A percentile compares a stretch with the other conserved stretches of the same genome.
These are phyloP conservation scores for Ormyrus rosae DNA, from an alignment of 2,888 invertebrate species.

Conservation along the genomic window DNA sequence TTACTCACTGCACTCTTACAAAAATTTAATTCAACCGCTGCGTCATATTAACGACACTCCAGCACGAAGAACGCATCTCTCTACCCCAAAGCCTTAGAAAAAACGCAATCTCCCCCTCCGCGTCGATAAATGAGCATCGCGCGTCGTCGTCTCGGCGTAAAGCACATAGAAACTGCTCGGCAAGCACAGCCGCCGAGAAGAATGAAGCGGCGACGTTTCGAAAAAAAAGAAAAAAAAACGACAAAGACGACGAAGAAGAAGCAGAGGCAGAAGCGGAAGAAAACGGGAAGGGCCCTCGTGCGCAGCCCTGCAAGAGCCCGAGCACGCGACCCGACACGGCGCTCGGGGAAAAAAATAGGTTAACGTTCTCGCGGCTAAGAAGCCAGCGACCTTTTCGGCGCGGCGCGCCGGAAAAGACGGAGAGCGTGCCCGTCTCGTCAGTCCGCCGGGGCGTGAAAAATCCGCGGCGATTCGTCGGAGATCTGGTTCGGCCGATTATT, in stretches of 20 bases:
- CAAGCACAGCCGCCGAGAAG: not conserved
- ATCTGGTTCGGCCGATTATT: no score
- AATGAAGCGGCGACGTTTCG: not conserved
- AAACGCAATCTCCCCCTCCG: no score
- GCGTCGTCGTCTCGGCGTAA: not conserved
- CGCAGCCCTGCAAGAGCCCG: not conserved
- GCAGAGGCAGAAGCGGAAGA: not conserved
- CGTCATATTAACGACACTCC: no score
- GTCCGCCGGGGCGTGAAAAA: no score
- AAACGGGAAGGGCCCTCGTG: conserved; percentile 30
- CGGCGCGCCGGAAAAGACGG: no score
- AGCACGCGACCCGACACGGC: conserved; percentile 42
- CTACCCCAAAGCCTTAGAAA: no score
- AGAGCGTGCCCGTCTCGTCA: no score
- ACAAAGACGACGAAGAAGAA: not conserved
- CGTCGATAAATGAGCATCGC: no score
- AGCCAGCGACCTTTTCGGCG: conserved; percentile 49
- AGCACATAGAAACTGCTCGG: not conserved
- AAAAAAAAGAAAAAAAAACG: not conserved
- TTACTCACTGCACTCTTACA: no score
- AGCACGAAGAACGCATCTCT: no score
- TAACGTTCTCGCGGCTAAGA: conserved; percentile 38
- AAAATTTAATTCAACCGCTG: no score
- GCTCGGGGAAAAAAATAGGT: conserved; percentile 35
- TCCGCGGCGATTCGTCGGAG: no score